Conservation (phyloP, 2,113 vertebrate genomes). For the Panthera tigris region DNA sequence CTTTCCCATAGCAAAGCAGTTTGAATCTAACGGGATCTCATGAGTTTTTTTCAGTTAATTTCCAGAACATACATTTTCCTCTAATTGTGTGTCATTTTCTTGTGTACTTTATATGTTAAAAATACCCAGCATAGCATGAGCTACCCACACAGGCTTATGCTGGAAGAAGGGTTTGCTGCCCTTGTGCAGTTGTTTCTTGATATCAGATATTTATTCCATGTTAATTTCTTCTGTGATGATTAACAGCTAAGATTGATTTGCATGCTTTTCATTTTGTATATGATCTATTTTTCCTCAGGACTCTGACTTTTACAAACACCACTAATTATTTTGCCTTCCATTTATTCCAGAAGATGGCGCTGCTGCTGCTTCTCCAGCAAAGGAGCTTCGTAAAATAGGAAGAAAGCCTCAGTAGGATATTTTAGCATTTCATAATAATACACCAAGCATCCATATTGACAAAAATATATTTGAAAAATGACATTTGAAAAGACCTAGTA, state of each 20-base stretch:
- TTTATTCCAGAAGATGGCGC: conserved; percentile 53
- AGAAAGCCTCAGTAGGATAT: conserved; percentile 33
- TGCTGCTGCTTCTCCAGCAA: conserved; percentile 52
- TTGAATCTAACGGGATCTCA: neutral
- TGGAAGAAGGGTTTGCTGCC: conserved; percentile 1
- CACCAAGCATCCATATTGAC: conserved; percentile 45
- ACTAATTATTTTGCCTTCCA: neutral
- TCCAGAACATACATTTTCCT: neutral
- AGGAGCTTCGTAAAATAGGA: neutral
- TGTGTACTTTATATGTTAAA: conserved; percentile 12
- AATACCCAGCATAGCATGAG: neutral
- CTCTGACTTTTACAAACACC: neutral
- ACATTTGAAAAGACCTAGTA: conserved; percentile 60
- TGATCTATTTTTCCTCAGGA: conserved; percentile 34
- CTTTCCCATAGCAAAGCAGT: neutral
- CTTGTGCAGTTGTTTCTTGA: neutral
- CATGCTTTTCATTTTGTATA: neutral
- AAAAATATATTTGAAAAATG: conserved; percentile 61
- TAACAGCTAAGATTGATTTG: conserved; percentile 41
- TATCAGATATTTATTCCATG: neutral
- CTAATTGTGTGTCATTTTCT: neutral
- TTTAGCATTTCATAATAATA: conserved; percentile 66
- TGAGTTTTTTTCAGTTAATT: neutral
- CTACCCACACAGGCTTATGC: neutral
- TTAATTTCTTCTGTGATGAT: neutral